These are phyloP conservation scores for Lota lota DNA, from an alignment of 2,113 vertebrate species.

Conservation along the genomic window DNA sequence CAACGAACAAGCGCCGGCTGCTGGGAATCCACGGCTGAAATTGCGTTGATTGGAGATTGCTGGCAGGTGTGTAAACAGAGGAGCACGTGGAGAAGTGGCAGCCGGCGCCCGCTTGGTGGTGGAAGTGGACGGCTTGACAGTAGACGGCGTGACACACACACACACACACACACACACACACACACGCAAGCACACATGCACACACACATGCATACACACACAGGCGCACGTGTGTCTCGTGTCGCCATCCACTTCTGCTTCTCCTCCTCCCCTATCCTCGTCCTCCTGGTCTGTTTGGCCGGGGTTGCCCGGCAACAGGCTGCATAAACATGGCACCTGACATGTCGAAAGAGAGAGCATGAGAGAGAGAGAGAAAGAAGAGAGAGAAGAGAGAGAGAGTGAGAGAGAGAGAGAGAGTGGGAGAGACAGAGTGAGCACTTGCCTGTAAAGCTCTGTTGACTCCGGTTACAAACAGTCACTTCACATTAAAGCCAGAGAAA, in stretches of 20 bases:
- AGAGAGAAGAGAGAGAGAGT: not conserved
- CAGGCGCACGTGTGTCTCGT: not conserved
- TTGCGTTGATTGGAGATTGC: too few species aligned
- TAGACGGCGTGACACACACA: too few species aligned
- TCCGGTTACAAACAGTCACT: conserved; percentile 29
- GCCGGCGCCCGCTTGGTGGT: too few species aligned
- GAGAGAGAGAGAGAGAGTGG: not conserved
- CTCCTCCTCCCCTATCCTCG: conserved; percentile 20
- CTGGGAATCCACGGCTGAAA: too few species aligned
- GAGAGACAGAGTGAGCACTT: conserved; percentile 10
- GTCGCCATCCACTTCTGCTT: conserved; percentile 41
- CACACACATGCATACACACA: conserved; percentile 12
- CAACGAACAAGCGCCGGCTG: too few species aligned
- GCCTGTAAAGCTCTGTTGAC: conserved; percentile 29
- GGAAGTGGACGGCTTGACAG: too few species aligned
- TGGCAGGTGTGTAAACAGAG: too few species aligned
- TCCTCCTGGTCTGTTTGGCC: conserved; percentile 49
- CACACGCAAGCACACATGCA: not conserved
- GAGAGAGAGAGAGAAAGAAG: conserved; percentile 28
- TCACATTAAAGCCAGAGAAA: conserved; percentile 34
- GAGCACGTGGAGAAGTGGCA: too few species aligned
- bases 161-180: too few species aligned
- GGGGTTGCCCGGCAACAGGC: conserved; percentile 64
- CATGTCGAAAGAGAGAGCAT: conserved; percentile 53
- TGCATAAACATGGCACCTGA: conserved; percentile 58